Percentiles rank a stretch among this genome's conserved stretches.
phyloP scores from a whole-genome alignment of 37 sponge, comb jelly and placozoan species.

The Halisarca cf. caerulea region DNA sequence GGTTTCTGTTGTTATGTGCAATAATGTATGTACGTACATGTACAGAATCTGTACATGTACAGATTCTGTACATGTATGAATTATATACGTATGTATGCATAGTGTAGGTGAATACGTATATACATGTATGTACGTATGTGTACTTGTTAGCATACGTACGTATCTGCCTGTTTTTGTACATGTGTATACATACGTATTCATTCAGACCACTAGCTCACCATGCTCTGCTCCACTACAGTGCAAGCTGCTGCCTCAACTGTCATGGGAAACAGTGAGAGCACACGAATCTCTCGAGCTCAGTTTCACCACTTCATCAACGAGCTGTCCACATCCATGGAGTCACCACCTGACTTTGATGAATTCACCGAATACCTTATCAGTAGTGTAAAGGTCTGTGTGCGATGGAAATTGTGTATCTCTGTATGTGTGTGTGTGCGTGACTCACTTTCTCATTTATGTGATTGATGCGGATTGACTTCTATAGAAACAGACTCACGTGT shows the following conservation, averaged over 20 bases:
- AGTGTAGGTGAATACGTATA: neutral
- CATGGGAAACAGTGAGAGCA: neutral
- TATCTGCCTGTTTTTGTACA: neutral
- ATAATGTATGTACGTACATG: no score
- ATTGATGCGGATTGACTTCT: no score
- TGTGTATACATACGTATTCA: neutral
- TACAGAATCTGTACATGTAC: no score
- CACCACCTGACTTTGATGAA: slow-evolving; percentile 34
- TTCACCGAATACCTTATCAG: slow-evolving; percentile 45
- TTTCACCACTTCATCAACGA: slow-evolving; percentile 43
- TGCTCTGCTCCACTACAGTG: no score
- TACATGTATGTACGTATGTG: neutral
- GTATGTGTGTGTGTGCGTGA: no score
- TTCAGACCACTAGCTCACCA: no score
- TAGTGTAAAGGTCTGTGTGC: slow-evolving; percentile 52
- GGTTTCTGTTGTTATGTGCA: no score
- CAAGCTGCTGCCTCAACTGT: neutral
- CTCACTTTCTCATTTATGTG: no score
- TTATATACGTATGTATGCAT: no score
- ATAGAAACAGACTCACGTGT: no score
- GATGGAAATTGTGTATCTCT: no score
- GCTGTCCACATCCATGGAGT: slow-evolving; percentile 30
- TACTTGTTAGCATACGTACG: slow-evolving; percentile 4
- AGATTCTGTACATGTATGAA: no score
- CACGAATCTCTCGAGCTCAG: slow-evolving; percentile 26